Conservation (phyloP, 2,113 vertebrate species). For the Lynx canadensis region DNA sequence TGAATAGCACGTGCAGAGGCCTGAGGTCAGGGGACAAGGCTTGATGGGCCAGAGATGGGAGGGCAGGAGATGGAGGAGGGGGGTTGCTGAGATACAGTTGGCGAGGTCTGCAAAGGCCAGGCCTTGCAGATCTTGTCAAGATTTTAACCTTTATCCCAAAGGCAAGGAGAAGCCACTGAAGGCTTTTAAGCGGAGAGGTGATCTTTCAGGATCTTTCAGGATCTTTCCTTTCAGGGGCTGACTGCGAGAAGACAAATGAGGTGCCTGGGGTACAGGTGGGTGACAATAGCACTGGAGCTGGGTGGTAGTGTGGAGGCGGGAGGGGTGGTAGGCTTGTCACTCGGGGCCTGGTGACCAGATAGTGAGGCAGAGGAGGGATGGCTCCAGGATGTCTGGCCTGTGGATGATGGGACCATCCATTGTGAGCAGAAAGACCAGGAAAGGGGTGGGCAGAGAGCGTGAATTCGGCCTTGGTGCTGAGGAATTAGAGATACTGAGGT, state of each 20-base stretch:
- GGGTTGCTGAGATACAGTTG: background rate
- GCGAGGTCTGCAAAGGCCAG: background rate
- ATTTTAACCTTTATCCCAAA: slow-evolving; percentile 31
- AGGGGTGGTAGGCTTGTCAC: background rate
- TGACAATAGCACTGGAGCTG: fast-evolving
- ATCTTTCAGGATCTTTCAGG: background rate
- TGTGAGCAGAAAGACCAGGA: background rate
- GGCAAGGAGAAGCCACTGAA: background rate
- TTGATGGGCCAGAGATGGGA: background rate
- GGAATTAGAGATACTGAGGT: background rate
- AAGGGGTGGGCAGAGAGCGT: background rate
- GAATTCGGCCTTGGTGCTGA: background rate
- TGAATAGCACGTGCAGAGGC: background rate
- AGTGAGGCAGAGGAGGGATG: background rate
- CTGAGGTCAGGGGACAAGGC: background rate
- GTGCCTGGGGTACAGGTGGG: fast-evolving
- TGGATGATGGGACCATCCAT: background rate
- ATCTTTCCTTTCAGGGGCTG: background rate
- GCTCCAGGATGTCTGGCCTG: background rate
- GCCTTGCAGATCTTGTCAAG: background rate
- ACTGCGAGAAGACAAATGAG: background rate
- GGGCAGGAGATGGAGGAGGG: background rate
- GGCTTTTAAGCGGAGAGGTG: background rate
- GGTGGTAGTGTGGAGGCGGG: background rate
- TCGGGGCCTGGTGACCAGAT: too few species aligned